These are phyloP conservation scores for Siderastrea siderea DNA, from an alignment of 92 coral and sea anemone species.

Conservation along the genomic window DNA sequence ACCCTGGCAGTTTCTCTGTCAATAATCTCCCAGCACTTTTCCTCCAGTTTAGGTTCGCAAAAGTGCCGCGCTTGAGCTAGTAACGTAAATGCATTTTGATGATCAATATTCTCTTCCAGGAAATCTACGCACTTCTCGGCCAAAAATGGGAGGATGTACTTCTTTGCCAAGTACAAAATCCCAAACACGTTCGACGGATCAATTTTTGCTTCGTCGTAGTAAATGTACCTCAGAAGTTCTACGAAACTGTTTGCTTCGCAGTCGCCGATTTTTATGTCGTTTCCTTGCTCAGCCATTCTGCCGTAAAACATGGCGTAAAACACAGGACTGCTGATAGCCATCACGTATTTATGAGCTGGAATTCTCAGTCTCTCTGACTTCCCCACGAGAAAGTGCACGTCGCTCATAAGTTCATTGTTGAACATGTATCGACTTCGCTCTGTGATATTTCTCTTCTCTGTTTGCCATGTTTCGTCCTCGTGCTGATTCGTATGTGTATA, in stretches of 20 bases:
- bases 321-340: constrained; percentile 90
- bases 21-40: constrained; percentile 88
- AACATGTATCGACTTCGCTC: constrained; percentile 88
- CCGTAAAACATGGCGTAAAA: constrained; percentile 92
- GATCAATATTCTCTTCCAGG: constrained; percentile 82
- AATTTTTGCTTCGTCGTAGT: constrained; percentile 81
- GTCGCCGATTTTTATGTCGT: constrained; percentile 76
- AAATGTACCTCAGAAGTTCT: constrained; percentile 81
- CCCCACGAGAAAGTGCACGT: constrained; percentile 78
- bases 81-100: constrained; percentile 86
- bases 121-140: constrained; percentile 85
- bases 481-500: constrained; percentile 25
- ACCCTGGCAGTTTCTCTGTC: constrained; percentile 87
- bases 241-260: constrained; percentile 81
- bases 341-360: constrained; percentile 84
- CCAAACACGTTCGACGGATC: constrained; percentile 84
- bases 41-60: constrained; percentile 83
- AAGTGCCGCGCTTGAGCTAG: constrained; percentile 88
- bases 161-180: constrained; percentile 86
- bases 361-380: constrained; percentile 69
- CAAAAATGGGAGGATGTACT: constrained; percentile 86
- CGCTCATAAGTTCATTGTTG: constrained; percentile 84
- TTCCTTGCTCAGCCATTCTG: constrained; percentile 81
- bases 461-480: constrained; percentile 83
- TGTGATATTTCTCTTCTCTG: constrained; percentile 66